These are phyloP conservation scores for Diploptera punctata DNA, from an alignment of 2,888 invertebrate species.

Conservation along the genomic window DNA sequence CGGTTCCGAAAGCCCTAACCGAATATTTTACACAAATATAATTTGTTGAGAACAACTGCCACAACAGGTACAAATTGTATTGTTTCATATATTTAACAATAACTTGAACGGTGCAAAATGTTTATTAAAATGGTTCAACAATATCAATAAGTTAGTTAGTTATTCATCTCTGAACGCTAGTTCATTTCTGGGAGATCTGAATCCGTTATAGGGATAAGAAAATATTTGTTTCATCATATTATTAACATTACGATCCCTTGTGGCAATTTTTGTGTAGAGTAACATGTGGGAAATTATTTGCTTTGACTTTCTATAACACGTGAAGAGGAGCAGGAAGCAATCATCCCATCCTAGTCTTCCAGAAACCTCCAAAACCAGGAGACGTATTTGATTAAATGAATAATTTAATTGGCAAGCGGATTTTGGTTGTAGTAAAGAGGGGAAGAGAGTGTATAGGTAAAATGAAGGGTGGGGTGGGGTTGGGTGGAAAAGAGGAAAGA, in stretches of 20 bases:
- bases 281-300: constrained; percentile 1
- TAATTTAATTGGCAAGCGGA: constrained; percentile 40
- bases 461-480: constrained; percentile 18
- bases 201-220: not conserved
- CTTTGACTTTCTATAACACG: constrained; percentile 1
- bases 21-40: too few relatives aligned
- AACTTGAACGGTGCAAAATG: too few relatives aligned
- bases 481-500: not conserved
- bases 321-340: not conserved
- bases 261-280: not conserved
- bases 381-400: constrained; percentile 42
- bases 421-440: constrained; percentile 16
- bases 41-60: too few relatives aligned
- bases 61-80: too few relatives aligned
- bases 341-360: too few relatives aligned
- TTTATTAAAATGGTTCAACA: too few relatives aligned
- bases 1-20: too few relatives aligned
- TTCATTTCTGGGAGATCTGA: too few relatives aligned
- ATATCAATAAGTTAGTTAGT: too few relatives aligned
- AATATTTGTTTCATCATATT: constrained; percentile 14
- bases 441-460: constrained; percentile 32
- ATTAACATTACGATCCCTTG: too few relatives aligned
- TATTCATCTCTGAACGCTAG: too few relatives aligned
- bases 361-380: constrained; percentile 14
- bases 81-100: too few relatives aligned